These are phyloP conservation scores for Drosophila orena DNA, from an alignment of 1,140 invertebrate species.

Conservation along the genomic window DNA sequence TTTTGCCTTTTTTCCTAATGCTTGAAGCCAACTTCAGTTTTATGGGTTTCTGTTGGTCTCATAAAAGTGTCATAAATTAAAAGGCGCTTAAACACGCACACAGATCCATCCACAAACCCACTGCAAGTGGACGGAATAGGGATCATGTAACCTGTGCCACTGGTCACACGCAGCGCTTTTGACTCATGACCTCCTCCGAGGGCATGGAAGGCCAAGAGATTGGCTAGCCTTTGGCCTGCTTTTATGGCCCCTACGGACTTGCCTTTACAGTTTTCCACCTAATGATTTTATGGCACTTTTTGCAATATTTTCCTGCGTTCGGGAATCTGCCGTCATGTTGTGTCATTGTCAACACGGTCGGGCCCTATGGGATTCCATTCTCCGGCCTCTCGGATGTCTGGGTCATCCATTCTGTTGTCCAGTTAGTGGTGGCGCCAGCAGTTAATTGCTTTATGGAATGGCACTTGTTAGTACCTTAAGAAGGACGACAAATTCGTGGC, in stretches of 20 bases:
- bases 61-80: slow-evolving; percentile 83
- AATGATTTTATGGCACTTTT: slow-evolving; percentile 77
- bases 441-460: slow-evolving; percentile 68
- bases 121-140: not conserved
- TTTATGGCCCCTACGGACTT: slow-evolving; percentile 49
- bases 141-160: slow-evolving; percentile 76
- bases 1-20: slow-evolving; percentile 53
- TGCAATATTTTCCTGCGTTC: slow-evolving; percentile 60
- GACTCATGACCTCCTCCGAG: slow-evolving; percentile 44
- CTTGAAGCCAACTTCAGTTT: slow-evolving; percentile 67
- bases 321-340: slow-evolving; percentile 71
- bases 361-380: slow-evolving; percentile 24
- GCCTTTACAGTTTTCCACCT: slow-evolving; percentile 48
- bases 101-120: slow-evolving; percentile 8
- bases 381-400: slow-evolving; percentile 32
- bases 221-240: slow-evolving; percentile 43
- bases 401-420: slow-evolving; percentile 53
- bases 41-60: slow-evolving; percentile 64
- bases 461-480: slow-evolving; percentile 40
- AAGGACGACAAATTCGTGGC: slow-evolving; percentile 7
- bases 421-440: slow-evolving; percentile 71
- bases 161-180: slow-evolving; percentile 74
- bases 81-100: slow-evolving; percentile 64
- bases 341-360: slow-evolving; percentile 66
- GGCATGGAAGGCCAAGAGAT: slow-evolving; percentile 15